phyloP scores from a whole-genome alignment of 2,797 vertebrate species.

The Poecile montanus region DNA sequence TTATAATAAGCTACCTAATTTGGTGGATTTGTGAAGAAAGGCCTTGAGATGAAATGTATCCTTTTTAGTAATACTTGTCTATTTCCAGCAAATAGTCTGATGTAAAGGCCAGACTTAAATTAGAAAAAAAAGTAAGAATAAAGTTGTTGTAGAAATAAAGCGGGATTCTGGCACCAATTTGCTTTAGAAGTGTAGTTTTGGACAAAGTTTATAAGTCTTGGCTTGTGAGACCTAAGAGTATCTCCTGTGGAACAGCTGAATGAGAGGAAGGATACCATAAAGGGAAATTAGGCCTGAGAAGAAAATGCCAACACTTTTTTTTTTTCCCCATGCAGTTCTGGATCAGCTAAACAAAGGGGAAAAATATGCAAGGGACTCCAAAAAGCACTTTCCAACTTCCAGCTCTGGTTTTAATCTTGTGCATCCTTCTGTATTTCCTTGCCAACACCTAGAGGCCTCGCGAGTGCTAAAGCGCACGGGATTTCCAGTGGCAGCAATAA shows the following conservation, averaged over 20 bases:
- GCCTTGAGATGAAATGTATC: slow-evolving; percentile 44
- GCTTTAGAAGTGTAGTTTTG: slow-evolving; percentile 53
- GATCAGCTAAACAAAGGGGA: not conserved
- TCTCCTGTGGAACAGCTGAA: slow-evolving; percentile 52
- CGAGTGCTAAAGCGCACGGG: not conserved
- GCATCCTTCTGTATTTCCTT: slow-evolving; percentile 19
- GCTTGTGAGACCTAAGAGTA: not conserved
- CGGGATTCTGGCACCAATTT: slow-evolving; percentile 14
- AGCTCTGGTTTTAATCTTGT: slow-evolving; percentile 23
- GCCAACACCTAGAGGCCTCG: slow-evolving; percentile 26
- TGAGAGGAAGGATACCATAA: slow-evolving; percentile 1
- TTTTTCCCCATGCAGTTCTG: not conserved
- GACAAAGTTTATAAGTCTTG: slow-evolving; percentile 47
- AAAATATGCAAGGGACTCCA: not conserved
- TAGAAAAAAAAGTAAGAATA: not conserved
- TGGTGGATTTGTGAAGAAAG: slow-evolving; percentile 27
- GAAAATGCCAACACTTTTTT: not conserved
- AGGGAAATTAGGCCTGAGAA: slow-evolving; percentile 1
- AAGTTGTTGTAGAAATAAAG: slow-evolving; percentile 20
- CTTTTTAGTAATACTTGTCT: slow-evolving; percentile 58
- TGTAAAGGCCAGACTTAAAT: slow-evolving; percentile 17
- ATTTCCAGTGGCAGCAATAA: not conserved
- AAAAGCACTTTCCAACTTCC: not conserved
- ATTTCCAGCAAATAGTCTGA: slow-evolving; percentile 39
- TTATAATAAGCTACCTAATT: not conserved